phyloP scores from a whole-genome alignment of 2,888 invertebrate genomes.

The Cylindroiulus punctatus region DNA sequence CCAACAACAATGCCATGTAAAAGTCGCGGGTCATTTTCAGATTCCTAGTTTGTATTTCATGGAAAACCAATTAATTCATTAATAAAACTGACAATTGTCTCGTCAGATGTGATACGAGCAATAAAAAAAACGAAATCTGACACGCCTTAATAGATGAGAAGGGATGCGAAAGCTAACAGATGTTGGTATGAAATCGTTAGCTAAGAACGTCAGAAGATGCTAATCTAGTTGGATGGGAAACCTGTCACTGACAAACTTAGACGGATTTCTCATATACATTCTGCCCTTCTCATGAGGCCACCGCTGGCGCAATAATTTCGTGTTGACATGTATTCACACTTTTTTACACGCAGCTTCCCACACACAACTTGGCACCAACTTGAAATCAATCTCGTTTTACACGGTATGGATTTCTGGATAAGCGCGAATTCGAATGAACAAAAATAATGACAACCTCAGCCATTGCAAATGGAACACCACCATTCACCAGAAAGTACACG shows the following conservation, averaged over 20 bases:
- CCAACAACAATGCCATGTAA: no score
- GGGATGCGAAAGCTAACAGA: constrained; percentile 14
- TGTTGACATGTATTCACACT: constrained; percentile 5
- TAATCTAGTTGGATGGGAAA: constrained; percentile 7
- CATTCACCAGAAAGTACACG: no score
- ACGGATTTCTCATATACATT: constrained; percentile 3
- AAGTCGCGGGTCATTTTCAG: no score
- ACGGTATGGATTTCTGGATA: not conserved
- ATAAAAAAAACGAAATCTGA: not conserved
- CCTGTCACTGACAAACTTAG: not conserved
- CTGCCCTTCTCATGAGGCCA: not conserved
- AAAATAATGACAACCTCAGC: not conserved
- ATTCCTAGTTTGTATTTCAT: no score
- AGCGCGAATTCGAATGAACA: not conserved
- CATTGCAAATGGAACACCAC: no score
- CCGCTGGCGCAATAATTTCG: not conserved
- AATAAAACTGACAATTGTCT: not conserved
- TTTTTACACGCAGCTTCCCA: constrained; percentile 5
- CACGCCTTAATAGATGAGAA: not conserved
- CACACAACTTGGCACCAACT: constrained; percentile 8
- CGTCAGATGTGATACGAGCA: not conserved
- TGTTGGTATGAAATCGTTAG: constrained; percentile 27
- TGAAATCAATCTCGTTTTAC: not conserved
- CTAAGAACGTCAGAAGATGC: constrained; percentile 7
- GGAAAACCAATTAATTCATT: no score